Evolutionary conservation across 2,888 invertebrate species (phyloP), one percentile per base, ranked within the genome.

Genomic region (Iphiclides podalirius): DNA sequence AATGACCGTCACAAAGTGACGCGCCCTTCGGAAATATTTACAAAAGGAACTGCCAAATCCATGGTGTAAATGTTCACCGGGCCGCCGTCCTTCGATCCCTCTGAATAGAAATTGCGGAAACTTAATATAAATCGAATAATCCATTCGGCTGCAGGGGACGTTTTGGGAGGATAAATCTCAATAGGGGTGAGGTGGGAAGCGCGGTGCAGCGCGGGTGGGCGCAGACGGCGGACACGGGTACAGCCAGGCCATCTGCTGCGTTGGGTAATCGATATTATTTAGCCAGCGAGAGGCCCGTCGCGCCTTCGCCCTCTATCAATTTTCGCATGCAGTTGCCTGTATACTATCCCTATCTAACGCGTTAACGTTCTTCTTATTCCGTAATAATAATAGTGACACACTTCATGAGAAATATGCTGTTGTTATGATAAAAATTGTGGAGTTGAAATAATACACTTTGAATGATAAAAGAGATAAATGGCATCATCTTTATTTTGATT

Each of bases 81-180:
- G 54, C 67, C 48, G 36, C 50, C 52, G 63, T 66, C 67, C 66
- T 71, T 64, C 71, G 70, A 72, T 79, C 85, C 80, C 81, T 83
- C 78, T 72, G 71, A 79, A 79, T 79, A 75, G 81, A 77, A 84
- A 83, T 82, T 79, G 79, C 83, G 86, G 83, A 87, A 87, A 88
- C 84, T 80, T 82, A 86, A 86, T 87, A 86, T 85, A 87, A 87
- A 86, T 84, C 82, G 84, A 76, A 86, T 87, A 85, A 87, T 82
- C 79, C 75, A 79, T 76, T 82, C 71, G 75, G 69, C 72, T 75
- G 75, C 72, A 74, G 82, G 87, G 85, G 80, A 77, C 71, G 74
- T 80, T 85, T 82, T 69, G 79, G 78, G 76, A 71, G 81, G 79
- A 85, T 84, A 82, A 83, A 84, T 85, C 81, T 85, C 76, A 79